phyloP scores from a whole-genome alignment of 2,888 invertebrate species.

The Hydrotaea cyrtoneurina region DNA sequence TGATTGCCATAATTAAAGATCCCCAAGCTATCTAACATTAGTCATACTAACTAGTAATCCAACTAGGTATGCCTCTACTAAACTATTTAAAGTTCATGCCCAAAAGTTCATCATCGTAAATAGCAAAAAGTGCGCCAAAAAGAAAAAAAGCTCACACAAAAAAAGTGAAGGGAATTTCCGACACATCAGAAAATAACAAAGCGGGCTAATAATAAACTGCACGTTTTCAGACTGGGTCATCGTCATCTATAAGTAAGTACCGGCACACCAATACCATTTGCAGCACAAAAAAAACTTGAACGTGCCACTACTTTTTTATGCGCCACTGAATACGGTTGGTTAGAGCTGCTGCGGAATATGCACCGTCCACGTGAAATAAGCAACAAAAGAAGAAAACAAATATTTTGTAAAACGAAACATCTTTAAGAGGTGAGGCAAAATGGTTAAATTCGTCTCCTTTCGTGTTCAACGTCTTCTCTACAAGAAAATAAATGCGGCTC shows the following conservation, averaged over 20 bases:
- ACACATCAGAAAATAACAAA: constrained; percentile 41
- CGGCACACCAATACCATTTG: constrained; percentile 10
- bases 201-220: constrained; percentile 41
- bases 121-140: neutral
- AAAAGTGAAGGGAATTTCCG: constrained; percentile 66
- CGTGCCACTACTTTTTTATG: constrained; percentile 1
- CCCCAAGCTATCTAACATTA: neutral
- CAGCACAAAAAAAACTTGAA: constrained; percentile 1
- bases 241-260: neutral
- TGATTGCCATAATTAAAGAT: neutral
- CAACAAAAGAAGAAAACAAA: neutral
- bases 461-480: neutral
- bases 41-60: neutral
- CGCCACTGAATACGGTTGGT: neutral
- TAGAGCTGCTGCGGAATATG: neutral
- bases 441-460: neutral
- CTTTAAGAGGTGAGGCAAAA: constrained; percentile 45
- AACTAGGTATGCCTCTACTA: neutral
- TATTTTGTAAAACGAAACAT: constrained; percentile 7
- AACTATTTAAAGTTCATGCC: constrained; percentile 41
- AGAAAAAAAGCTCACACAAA: constrained; percentile 32
- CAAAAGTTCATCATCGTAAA: constrained; percentile 29
- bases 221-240: constrained; percentile 53
- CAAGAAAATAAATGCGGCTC: neutral
- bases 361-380: neutral